Conservation (phyloP, 2,113 vertebrate genomes). For the Silurus glanis region DNA sequence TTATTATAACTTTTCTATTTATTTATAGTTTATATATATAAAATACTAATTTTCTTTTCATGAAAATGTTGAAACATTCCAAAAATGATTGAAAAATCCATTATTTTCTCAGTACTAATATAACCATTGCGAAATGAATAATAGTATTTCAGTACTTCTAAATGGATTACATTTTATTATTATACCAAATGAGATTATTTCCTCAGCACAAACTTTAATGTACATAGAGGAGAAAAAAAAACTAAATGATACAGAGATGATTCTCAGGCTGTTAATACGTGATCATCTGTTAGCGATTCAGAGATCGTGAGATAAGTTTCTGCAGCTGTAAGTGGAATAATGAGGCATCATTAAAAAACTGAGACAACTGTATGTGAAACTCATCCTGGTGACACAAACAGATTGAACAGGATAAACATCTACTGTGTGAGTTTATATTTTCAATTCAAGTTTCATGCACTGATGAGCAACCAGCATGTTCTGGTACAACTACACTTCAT, state of each 20-base stretch:
- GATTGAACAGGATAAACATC: neutral
- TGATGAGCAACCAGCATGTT: neutral
- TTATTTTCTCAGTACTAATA: too few relatives aligned
- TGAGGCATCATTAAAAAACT: neutral
- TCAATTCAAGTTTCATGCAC: too few relatives aligned
- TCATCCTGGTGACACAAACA: neutral
- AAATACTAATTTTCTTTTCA: too few relatives aligned
- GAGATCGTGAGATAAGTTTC: neutral
- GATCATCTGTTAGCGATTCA: neutral
- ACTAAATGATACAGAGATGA: neutral
- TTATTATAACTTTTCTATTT: too few relatives aligned
- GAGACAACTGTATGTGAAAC: neutral
- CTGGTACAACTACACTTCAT: neutral
- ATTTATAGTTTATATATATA: too few relatives aligned
- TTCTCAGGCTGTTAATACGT: neutral
- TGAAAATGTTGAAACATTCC: too few relatives aligned
- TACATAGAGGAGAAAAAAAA: neutral
- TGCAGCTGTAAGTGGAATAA: slow-evolving; percentile 30
- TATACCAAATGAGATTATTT: neutral
- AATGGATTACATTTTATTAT: neutral
- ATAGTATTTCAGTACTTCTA: neutral
- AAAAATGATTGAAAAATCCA: too few relatives aligned
- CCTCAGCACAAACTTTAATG: neutral
- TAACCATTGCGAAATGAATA: too few relatives aligned
- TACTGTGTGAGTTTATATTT: neutral